Conservation (phyloP, 37 sponge, comb jelly and placozoan species). For the Aphrocallistes beatrix region DNA sequence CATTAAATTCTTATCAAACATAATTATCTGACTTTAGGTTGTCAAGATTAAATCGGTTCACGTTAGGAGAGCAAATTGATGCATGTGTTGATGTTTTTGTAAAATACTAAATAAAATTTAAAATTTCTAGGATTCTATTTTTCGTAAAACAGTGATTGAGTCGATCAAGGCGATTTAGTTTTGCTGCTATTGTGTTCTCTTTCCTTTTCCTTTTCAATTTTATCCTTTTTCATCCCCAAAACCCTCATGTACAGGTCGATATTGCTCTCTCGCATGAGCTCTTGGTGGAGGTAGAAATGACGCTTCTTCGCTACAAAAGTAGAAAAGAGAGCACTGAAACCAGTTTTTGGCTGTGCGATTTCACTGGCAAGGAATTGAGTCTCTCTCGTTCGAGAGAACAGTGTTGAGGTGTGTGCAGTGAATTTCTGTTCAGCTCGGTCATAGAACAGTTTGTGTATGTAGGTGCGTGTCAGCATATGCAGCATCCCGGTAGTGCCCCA, state of each 20-base stretch:
- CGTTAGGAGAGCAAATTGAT: no score
- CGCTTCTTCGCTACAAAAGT: neutral
- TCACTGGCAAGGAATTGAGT: neutral
- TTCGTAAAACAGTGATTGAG: no score
- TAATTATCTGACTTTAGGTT: no score
- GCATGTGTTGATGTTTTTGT: no score
- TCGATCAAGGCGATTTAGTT: no score
- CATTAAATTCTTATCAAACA: no score
- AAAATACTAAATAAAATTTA: no score
- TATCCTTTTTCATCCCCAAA: neutral
- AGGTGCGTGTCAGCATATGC: neutral
- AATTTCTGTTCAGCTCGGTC: neutral
- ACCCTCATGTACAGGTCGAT: neutral
- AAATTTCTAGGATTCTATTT: no score
- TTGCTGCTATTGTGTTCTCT: no score
- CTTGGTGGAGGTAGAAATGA: neutral
- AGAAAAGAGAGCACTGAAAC: neutral
- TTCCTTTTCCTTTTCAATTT: neutral
- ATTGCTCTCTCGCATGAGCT: neutral
- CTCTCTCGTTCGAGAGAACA: neutral
- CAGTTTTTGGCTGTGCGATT: neutral
- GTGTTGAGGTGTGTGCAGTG: neutral
- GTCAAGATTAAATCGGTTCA: no score
- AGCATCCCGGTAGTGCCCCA: conserved; percentile 13
- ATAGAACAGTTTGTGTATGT: neutral